Evolutionary conservation across 2,113 vertebrate species (phyloP), one percentile per base, ranked within the genome.

Genomic region (Scomber colias): DNA sequence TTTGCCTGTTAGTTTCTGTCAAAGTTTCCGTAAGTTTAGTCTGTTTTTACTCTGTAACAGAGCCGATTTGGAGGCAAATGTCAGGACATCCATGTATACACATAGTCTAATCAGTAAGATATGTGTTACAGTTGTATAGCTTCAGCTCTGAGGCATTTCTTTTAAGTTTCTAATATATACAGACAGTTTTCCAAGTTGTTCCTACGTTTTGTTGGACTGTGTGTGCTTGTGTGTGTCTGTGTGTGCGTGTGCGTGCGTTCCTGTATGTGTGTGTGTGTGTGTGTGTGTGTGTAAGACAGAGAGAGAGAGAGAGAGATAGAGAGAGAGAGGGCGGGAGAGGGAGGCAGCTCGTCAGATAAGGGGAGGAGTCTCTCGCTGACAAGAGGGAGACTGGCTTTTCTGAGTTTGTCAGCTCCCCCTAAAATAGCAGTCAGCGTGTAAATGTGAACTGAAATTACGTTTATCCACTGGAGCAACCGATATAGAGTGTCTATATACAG

Each of bases 321-420:
- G 80, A 60, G 55, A 54, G 30, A n/a, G 63, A 21, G 75, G 15
- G 71, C n/a, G 79, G 71, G 79, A 63, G 81, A 72, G 81, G 27
- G 82, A 56, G 79, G 75, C 67, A 62, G 60, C 24, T 79, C 85
- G 92, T 87, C 90, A 87, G 84, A 86, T 51, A 60, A 74, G 89
- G 92, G 94, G 95, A 87, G 94, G 94, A 94, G 93, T 91, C 87
- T 89, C 44, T 80, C 80, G 76, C 79, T 94, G 93, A 95, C 95
- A 95, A 94, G 94, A 94, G 90, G 87, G 86, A 92, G 90, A 84
- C 92, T 90, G 91, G 91, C 91, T 94, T 94, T 93, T 92, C 91
- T 87, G 95, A 96, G 94, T 95, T 95, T 95, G 95, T 95, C 94
- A 93, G 92, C 92, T 93, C 92, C 93, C 86, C 90, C 94, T 92